Percentiles rank a stretch among this genome's conserved stretches.
Conservation (phyloP, 2,888 invertebrate genomes). For the Lasioglossum oenotherae region DNA sequence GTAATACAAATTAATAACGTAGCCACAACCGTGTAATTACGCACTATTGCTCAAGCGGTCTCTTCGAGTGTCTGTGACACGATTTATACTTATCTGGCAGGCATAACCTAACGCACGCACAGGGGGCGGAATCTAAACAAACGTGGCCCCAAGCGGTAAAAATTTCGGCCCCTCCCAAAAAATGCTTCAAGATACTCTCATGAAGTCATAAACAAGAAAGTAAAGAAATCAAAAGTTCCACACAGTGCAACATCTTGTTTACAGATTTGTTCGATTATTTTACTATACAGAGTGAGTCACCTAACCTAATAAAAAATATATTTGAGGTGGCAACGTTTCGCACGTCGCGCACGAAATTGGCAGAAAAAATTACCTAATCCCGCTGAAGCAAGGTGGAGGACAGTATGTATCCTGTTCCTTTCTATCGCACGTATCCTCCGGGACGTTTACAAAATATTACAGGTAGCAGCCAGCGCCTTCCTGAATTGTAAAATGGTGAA, state of each 20-base stretch:
- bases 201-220: too few relatives aligned
- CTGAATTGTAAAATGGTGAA: slow-evolving; percentile 41
- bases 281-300: too few relatives aligned
- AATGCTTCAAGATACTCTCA: too few relatives aligned
- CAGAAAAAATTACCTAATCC: not conserved
- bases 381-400: not conserved
- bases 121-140: too few relatives aligned
- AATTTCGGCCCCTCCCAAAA: too few relatives aligned
- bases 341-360: not conserved
- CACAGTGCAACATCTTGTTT: too few relatives aligned
- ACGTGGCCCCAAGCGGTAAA: too few relatives aligned
- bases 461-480: not conserved
- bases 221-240: too few relatives aligned
- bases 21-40: not conserved
- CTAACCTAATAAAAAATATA: too few relatives aligned
- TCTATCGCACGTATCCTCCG: not conserved
- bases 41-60: not conserved
- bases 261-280: too few relatives aligned
- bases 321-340: too few relatives aligned
- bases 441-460: not conserved
- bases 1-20: not conserved
- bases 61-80: not conserved
- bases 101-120: not conserved
- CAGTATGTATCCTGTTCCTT: not conserved
- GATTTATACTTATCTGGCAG: not conserved